Base-by-base conservation (phyloP, 2,797 vertebrate species). In the Acanthurus tractus region DNA sequence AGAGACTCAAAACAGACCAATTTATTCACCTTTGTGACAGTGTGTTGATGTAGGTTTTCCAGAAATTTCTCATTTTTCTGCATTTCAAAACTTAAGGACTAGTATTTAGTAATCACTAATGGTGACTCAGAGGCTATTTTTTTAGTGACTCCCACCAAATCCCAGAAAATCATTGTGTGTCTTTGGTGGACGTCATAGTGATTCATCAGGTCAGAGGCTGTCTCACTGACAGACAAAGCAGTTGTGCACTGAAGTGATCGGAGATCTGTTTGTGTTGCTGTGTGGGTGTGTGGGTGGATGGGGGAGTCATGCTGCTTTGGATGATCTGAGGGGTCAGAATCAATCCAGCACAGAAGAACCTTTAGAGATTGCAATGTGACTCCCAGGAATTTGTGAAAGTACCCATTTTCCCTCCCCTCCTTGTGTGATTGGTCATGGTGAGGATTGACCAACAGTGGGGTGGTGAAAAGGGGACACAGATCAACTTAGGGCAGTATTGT, bases 351-450 rank as follows among this genome's bases (percentile, higher is more conserved):
- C 65, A 29, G 15, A 67, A 83, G 84, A 88, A 87, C 17, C 40
- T 58, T 74, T 61, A 70, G 78, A 84, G 65, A 44, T 49, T 18
- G 14, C 71, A 77, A 83, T 74, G 59, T 66, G 79, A 49, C 89
- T 74, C 82, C 46, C 54, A 89, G 83, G 90, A 86, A 40, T 86
- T 85, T 65, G 61, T 48, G 64, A 85, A 79, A 85, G 83, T 80
- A 73, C 86, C 75, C 48, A 22, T 82, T 77, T 85, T 89, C 87
- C 48, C 76, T 74, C 23, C 40, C 70, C 29, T 34, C 68, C 75
- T 83, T 78, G 58, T 82, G 79, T 66, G 79, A 86, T 88, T 85
- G 77, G 92, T 89, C 83, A 88, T 54, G 83, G 86, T 70, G 34
- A 64, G 58, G 54, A 63, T 40, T 83, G 84, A 66, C 75, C 73